These are phyloP conservation scores for Lobophora halterata DNA, from an alignment of 2,888 invertebrate genomes.

Conservation along the genomic window DNA sequence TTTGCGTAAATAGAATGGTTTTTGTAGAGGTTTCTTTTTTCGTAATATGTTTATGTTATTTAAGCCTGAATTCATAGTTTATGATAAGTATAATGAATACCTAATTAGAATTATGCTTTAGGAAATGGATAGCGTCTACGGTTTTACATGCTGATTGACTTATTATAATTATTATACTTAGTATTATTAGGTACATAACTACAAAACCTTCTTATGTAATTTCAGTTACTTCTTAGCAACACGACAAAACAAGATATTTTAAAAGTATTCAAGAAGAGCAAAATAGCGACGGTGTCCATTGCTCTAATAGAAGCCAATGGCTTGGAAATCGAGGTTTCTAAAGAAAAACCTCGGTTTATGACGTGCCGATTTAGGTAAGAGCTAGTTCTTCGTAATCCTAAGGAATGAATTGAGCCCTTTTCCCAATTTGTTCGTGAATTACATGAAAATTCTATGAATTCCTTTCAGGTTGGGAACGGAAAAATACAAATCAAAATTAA, in stretches of 20 bases:
- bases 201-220: slow-evolving; percentile 4
- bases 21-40: slow-evolving; percentile 20
- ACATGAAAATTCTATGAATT: no score
- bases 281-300: slow-evolving; percentile 90
- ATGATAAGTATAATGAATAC: no score
- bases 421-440: no score
- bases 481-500: slow-evolving; percentile 95
- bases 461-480: slow-evolving; percentile 91
- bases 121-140: no score
- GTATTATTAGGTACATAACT: no score
- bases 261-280: slow-evolving; percentile 48
- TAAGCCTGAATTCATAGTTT: no score
- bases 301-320: slow-evolving; percentile 95
- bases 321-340: slow-evolving; percentile 88
- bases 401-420: no score
- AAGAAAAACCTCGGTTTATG: slow-evolving; percentile 89
- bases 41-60: no score
- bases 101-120: no score
- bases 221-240: slow-evolving; percentile 62
- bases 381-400: slow-evolving; percentile 35
- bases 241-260: slow-evolving; percentile 48
- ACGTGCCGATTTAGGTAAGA: slow-evolving; percentile 93
- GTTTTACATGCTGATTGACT: no score
- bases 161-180: no score
- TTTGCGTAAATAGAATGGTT: slow-evolving; percentile 32